Evolutionary conservation across 2,797 vertebrate genomes (phyloP).

Genomic region (Pipistrellus nathusii): DNA sequence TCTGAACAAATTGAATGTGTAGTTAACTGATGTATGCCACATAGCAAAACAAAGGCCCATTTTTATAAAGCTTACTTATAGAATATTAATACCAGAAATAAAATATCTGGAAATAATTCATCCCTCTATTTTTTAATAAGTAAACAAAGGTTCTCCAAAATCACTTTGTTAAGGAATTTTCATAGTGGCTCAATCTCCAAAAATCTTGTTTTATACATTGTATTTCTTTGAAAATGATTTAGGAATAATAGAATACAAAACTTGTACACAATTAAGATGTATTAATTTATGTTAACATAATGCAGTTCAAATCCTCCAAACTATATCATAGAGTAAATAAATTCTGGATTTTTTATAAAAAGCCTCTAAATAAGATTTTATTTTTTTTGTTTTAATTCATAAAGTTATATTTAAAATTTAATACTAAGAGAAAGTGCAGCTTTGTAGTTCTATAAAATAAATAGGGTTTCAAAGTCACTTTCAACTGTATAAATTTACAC

Average conservation of each 20-base stretch:
- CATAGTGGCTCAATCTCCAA: background rate
- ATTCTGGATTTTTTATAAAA: constrained; percentile 12
- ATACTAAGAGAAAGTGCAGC: background rate
- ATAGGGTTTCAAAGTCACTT: constrained; percentile 26
- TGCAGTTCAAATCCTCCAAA: background rate
- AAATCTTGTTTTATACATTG: background rate
- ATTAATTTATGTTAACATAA: constrained; percentile 31
- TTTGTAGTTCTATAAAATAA: constrained; percentile 8
- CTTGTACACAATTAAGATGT: constrained; percentile 4
- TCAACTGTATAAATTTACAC: background rate
- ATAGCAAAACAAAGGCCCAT: background rate
- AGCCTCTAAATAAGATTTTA: background rate
- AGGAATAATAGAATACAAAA: background rate
- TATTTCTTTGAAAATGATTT: constrained; percentile 41
- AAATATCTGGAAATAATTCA: background rate
- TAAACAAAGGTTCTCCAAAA: background rate
- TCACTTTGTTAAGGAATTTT: background rate
- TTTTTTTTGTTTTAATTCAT: constrained; percentile 37
- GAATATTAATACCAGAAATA: background rate
- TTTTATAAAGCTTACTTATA: background rate
- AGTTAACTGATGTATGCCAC: background rate
- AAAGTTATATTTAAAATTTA: constrained; percentile 38
- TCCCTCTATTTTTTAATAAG: background rate
- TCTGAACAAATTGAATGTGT: background rate
- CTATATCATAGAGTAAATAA: background rate